phyloP scores from a whole-genome alignment of 2,888 invertebrate genomes.

The Calephelis perditalis region DNA sequence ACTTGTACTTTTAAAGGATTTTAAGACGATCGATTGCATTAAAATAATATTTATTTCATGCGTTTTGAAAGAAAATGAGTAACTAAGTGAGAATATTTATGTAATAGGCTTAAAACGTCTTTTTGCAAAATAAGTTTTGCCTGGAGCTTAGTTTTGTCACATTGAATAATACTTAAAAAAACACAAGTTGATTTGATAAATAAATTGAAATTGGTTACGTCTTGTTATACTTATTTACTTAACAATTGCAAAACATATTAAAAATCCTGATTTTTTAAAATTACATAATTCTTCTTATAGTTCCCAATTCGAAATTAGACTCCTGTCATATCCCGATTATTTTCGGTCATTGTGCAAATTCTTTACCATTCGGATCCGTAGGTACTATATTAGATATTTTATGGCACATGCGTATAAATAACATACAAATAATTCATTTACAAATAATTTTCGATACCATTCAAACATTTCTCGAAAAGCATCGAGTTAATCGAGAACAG shows the following conservation, averaged over 20 bases:
- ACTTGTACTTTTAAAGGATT: neutral
- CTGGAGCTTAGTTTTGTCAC: too few species aligned
- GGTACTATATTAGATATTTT: constrained; percentile 46
- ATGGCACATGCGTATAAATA: constrained; percentile 68
- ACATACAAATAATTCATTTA: constrained; percentile 51
- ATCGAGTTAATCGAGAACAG: constrained; percentile 27
- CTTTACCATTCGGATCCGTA: constrained; percentile 47
- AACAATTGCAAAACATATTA: too few species aligned
- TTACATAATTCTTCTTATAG: constrained; percentile 5
- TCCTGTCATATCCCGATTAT: constrained; percentile 23
- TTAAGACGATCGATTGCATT: neutral
- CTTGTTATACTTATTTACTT: too few species aligned
- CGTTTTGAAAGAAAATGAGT: neutral
- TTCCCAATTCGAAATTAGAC: constrained; percentile 23
- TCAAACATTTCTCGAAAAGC: constrained; percentile 36
- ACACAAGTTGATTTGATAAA: too few species aligned
- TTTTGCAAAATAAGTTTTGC: too few species aligned
- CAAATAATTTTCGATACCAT: constrained; percentile 40
- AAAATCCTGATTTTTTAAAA: too few species aligned
- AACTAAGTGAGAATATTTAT: too few species aligned
- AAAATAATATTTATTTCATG: neutral
- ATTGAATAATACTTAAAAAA: too few species aligned
- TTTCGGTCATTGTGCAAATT: constrained; percentile 32
- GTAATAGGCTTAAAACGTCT: too few species aligned
- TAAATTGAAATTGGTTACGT: too few species aligned